These are phyloP conservation scores for Formicarius rufipectus DNA, from an alignment of 2,113 vertebrate genomes.

Conservation along the genomic window DNA sequence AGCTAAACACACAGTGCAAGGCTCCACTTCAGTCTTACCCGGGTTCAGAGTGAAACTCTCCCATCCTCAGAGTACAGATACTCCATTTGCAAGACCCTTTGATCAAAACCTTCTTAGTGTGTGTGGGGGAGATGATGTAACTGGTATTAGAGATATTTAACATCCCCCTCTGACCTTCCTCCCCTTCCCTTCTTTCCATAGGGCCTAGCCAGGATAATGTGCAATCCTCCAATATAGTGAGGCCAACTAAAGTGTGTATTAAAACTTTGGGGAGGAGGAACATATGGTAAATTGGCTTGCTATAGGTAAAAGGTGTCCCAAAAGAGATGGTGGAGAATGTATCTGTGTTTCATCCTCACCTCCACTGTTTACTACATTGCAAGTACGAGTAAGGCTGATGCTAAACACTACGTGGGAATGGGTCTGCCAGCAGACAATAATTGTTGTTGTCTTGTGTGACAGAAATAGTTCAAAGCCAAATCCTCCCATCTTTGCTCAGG, in stretches of 20 bases:
- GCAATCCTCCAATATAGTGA: background rate
- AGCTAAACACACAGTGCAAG: background rate
- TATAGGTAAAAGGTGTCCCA: background rate
- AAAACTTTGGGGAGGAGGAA: slow-evolving; percentile 39
- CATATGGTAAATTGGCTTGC: background rate
- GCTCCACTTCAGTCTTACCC: background rate
- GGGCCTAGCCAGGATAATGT: background rate
- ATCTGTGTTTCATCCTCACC: background rate
- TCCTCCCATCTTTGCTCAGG: background rate
- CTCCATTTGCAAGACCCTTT: background rate
- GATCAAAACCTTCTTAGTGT: background rate
- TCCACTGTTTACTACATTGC: background rate
- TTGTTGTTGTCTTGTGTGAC: background rate
- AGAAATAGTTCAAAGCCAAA: slow-evolving; percentile 24
- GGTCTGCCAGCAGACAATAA: background rate
- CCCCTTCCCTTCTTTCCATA: background rate
- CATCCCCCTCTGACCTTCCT: background rate
- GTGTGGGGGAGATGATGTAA: background rate
- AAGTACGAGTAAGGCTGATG: background rate
- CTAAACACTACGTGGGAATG: background rate
- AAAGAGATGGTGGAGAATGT: background rate
- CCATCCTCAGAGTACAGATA: background rate
- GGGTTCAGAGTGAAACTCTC: background rate
- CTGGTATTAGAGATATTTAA: background rate
- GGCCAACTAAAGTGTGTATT: background rate